Conservation (phyloP, 2,888 invertebrate genomes). For the Hesperia comma region DNA sequence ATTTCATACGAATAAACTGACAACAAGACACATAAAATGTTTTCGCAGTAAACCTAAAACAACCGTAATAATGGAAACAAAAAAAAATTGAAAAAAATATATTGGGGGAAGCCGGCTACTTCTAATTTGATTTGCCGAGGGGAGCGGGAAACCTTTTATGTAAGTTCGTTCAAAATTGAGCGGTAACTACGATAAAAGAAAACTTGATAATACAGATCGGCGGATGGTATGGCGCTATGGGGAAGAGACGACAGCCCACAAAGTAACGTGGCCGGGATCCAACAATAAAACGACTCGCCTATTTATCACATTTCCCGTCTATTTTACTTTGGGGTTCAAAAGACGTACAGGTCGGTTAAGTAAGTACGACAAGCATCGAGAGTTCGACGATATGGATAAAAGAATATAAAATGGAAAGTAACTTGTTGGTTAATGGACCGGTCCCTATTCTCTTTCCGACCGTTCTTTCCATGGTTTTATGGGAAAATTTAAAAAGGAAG, state of each 20-base stretch:
- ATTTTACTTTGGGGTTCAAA: slow-evolving; percentile 80
- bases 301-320: slow-evolving; percentile 84
- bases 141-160: slow-evolving; percentile 67
- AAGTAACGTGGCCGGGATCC: slow-evolving; percentile 74
- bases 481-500: slow-evolving; percentile 26
- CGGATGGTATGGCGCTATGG: slow-evolving; percentile 48
- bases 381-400: slow-evolving; percentile 70
- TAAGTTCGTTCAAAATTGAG: slow-evolving; percentile 72
- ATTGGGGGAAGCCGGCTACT: slow-evolving; percentile 27
- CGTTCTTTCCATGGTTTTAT: slow-evolving; percentile 68
- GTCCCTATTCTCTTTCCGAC: slow-evolving; percentile 63
- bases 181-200: slow-evolving; percentile 78
- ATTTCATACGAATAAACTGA: slow-evolving; percentile 28
- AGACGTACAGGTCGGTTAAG: slow-evolving; percentile 68
- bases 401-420: slow-evolving; percentile 79
- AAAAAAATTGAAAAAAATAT: slow-evolving; percentile 28
- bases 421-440: slow-evolving; percentile 72
- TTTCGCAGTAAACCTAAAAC: slow-evolving; percentile 46
- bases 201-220: slow-evolving; percentile 76
- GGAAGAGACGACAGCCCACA: slow-evolving; percentile 69
- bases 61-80: slow-evolving; percentile 34
- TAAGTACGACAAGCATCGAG: slow-evolving; percentile 68
- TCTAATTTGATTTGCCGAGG: slow-evolving; percentile 46
- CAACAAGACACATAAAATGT: slow-evolving; percentile 25
- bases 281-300: slow-evolving; percentile 81